Evolutionary conservation across 2,888 invertebrate species (phyloP), one percentile per base, ranked within the genome.

Genomic region (Rutpela maculata): DNA sequence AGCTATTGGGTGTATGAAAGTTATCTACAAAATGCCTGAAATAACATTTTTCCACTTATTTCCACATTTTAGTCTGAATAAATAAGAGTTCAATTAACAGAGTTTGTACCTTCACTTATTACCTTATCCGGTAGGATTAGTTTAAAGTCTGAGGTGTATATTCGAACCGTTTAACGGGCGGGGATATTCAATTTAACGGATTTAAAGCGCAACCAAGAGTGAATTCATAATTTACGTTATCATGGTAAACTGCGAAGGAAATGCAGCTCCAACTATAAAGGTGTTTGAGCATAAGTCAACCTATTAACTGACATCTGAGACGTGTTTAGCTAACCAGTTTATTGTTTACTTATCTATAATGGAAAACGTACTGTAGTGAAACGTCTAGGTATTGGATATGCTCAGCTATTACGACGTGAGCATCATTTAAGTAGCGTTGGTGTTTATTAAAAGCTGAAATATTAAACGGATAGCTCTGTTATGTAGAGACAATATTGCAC

Each of bases 191-290:
- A 43, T 70, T 70, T 60, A 56, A 35, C 17, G 31, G 69, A 69
- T 56, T 57, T 69, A 56, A 70, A 43, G 38, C 19, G 70, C 69
- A 70, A 43, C 12, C 38, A 60, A 43, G 55, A 56, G 35, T 43
- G 26, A 74, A 74, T 59, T 43, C 43, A 68, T 74, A 74, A 74
- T 74, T 74, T 66, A 19, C 65, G 65, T 65, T 26, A 65, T 65
- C 63, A 11, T 63, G 31, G 57, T 17, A 59, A 17, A 31, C 57
- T 17, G 59, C 57, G 35, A 18, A 18, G 59, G 15, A 15, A 12
- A 17, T 56, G 67, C 67, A 68, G 55, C 55, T 19, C 31, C 22
- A 19, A 17, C n/a, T 12, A 68, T 26, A 55, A 19, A 68, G 67
- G 67, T 68, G 67, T 68, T 56, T 17, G 17, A 22, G 56, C 26